Conservation (phyloP, 1,140 invertebrate genomes). For the Cataglyphis hispanica region DNA sequence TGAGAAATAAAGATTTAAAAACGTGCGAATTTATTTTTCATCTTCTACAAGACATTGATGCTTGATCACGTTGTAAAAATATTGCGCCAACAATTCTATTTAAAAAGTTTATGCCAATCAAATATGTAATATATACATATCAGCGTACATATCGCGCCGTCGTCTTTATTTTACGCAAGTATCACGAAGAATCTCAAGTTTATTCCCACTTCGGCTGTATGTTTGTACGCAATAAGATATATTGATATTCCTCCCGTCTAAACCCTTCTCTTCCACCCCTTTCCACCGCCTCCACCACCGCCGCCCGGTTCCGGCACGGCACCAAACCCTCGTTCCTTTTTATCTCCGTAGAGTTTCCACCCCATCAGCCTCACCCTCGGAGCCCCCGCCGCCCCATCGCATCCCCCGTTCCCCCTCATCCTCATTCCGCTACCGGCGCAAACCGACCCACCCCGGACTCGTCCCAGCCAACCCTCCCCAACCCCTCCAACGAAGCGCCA, state of each 20-base stretch:
- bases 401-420: slow-evolving; percentile 51
- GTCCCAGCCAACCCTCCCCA: slow-evolving; percentile 62
- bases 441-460: slow-evolving; percentile 72
- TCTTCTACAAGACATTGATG: background rate
- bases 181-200: slow-evolving; percentile 81
- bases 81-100: background rate
- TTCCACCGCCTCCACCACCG: slow-evolving; percentile 50
- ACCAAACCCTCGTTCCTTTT: slow-evolving; percentile 86
- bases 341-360: slow-evolving; percentile 87
- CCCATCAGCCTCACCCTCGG: slow-evolving; percentile 84
- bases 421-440: slow-evolving; percentile 71
- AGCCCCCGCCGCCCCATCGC: slow-evolving; percentile 56
- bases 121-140: slow-evolving; percentile 59
- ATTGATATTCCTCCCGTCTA: slow-evolving; percentile 83
- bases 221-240: slow-evolving; percentile 86
- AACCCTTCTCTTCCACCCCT: slow-evolving; percentile 77
- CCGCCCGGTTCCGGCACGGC: slow-evolving; percentile 76
- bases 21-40: background rate
- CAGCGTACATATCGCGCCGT: slow-evolving; percentile 40
- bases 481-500: slow-evolving; percentile 74
- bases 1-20: slow-evolving; percentile 1
- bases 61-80: background rate
- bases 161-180: slow-evolving; percentile 70
- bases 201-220: slow-evolving; percentile 85
- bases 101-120: slow-evolving; percentile 71